phyloP scores from a whole-genome alignment of 2,113 vertebrate species.

The Herpailurus yagouaroundi region DNA sequence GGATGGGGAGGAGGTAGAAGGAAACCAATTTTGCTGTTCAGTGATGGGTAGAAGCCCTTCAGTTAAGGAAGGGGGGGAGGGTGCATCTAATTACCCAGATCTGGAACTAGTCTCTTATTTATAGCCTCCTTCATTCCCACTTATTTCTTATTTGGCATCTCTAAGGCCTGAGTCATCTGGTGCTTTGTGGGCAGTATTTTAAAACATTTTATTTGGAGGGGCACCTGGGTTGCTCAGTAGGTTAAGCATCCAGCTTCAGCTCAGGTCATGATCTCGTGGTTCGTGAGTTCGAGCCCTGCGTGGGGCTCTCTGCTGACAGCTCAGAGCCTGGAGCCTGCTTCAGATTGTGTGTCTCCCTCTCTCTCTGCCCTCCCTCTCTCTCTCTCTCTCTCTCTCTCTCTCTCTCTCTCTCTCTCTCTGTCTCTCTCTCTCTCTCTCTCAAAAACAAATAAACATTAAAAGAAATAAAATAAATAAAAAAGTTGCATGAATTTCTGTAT shows the following conservation, averaged over 20 bases:
- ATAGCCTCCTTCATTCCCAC: not conserved
- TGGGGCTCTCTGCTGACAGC: no score
- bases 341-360: no score
- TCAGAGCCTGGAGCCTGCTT: no score
- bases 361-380: no score
- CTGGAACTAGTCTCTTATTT: not conserved
- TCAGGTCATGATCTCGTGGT: no score
- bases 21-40: not conserved
- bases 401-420: no score
- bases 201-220: not conserved
- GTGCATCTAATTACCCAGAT: not conserved
- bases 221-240: no score
- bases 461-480: not conserved
- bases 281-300: no score
- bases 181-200: not conserved
- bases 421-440: no score
- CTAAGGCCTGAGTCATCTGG: not conserved
- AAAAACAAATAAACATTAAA: not conserved
- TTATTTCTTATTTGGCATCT: not conserved
- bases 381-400: no score
- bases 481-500: not conserved
- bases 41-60: not conserved
- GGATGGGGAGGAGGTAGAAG: not conserved
- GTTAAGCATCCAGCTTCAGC: no score
- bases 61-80: not conserved